These are phyloP conservation scores for Chouioia cunea DNA, from an alignment of 2,888 invertebrate genomes.

Conservation along the genomic window DNA sequence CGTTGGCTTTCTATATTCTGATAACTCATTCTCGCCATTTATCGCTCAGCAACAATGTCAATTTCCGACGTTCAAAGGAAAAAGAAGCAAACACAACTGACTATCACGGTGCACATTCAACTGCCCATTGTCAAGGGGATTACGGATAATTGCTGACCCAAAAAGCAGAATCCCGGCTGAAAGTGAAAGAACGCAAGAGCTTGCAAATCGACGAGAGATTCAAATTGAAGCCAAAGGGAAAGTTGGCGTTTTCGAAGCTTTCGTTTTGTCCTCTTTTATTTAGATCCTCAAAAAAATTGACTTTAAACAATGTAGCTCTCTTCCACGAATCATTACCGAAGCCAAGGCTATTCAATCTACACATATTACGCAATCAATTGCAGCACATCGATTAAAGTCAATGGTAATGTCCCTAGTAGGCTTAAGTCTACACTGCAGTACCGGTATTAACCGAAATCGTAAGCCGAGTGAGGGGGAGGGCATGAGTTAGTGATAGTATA, in stretches of 20 bases:
- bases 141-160: slow-evolving; percentile 59
- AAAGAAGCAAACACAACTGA: neutral
- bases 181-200: slow-evolving; percentile 8
- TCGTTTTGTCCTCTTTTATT: too few species aligned
- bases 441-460: too few species aligned
- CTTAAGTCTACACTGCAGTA: too few species aligned
- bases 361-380: neutral
- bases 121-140: slow-evolving; percentile 47
- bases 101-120: neutral
- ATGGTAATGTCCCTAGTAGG: too few species aligned
- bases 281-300: too few species aligned
- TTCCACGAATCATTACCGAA: too few species aligned
- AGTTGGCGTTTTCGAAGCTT: neutral
- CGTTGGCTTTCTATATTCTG: slow-evolving; percentile 1
- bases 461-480: too few species aligned
- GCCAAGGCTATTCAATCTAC: too few species aligned
- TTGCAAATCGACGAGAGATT: slow-evolving; percentile 3
- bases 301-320: too few species aligned
- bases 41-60: slow-evolving; percentile 20
- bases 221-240: slow-evolving; percentile 13
- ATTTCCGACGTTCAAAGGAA: neutral
- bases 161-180: slow-evolving; percentile 43
- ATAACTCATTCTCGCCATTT: too few species aligned
- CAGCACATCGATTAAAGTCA: neutral
- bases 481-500: too few species aligned